Conservation (phyloP, 2,113 vertebrate genomes). For the Hoplias malabaricus region DNA sequence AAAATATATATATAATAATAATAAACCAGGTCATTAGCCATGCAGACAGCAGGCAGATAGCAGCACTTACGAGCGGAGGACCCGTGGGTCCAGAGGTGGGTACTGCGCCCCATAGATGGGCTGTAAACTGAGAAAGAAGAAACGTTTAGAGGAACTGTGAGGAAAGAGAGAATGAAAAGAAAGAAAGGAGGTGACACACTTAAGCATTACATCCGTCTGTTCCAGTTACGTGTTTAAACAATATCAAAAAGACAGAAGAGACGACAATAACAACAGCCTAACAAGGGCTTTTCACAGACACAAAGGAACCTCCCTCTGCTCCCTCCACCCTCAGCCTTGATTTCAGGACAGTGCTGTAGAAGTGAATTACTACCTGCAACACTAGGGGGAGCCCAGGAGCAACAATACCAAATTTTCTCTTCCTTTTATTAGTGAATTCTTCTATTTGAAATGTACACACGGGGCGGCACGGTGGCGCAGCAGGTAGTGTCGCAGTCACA, state of each 20-base stretch:
- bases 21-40: background rate
- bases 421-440: background rate
- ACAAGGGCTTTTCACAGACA: too few relatives aligned
- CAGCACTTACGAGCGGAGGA: constrained; percentile 86
- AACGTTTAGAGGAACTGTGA: constrained; percentile 18
- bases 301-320: too few relatives aligned
- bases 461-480: too few relatives aligned
- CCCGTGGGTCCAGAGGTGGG: constrained; percentile 87
- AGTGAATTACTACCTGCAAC: too few relatives aligned
- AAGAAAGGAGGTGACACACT: background rate
- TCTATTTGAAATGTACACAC: too few relatives aligned
- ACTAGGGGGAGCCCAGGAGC: too few relatives aligned
- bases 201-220: background rate
- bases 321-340: too few relatives aligned
- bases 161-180: background rate
- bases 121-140: constrained; percentile 79
- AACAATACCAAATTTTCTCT: too few relatives aligned
- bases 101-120: constrained; percentile 97
- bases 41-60: constrained; percentile 15
- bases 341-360: too few relatives aligned
- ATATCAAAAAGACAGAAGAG: background rate
- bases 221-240: background rate
- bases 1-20: background rate
- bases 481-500: too few relatives aligned
- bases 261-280: too few relatives aligned